Conservation (phyloP, 2,797 vertebrate species). For the Ctenopoma kingsleyae region DNA sequence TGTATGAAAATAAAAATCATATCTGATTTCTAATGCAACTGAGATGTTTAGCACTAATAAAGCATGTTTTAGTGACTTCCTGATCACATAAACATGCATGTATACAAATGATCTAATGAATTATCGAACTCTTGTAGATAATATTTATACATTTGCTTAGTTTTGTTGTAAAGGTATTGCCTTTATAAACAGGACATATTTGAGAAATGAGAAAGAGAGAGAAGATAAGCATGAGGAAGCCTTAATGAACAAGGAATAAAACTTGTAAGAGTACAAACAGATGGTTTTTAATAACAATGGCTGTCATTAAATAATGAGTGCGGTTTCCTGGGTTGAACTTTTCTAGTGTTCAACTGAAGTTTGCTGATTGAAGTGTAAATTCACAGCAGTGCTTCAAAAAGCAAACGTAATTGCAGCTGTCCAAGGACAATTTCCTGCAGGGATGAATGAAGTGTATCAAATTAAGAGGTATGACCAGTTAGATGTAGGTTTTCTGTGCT, state of each 20-base stretch:
- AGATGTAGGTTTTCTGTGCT: not conserved
- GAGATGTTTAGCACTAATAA: not conserved
- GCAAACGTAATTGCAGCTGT: no score
- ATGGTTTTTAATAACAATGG: no score
- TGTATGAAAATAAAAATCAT: no score
- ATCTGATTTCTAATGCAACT: not conserved
- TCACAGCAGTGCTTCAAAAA: no score
- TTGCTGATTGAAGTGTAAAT: not conserved
- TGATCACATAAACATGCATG: no score
- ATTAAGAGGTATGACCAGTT: not conserved
- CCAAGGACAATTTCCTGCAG: no score
- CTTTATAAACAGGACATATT: not conserved
- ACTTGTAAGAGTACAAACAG: not conserved
- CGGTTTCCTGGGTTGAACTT: not conserved
- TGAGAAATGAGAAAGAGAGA: not conserved
- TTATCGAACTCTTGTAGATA: no score
- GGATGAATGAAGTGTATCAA: no score
- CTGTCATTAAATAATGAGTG: not conserved
- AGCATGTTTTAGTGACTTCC: no score
- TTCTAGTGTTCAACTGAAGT: not conserved
- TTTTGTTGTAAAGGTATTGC: not conserved
- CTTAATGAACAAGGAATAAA: not conserved
- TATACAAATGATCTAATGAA: no score
- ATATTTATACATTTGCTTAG: no score
- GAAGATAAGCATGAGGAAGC: not conserved